Evolutionary conservation across 1,140 invertebrate genomes (phyloP), one percentile per base, ranked within the genome.

Genomic region (Euglossa dilemma): DNA sequence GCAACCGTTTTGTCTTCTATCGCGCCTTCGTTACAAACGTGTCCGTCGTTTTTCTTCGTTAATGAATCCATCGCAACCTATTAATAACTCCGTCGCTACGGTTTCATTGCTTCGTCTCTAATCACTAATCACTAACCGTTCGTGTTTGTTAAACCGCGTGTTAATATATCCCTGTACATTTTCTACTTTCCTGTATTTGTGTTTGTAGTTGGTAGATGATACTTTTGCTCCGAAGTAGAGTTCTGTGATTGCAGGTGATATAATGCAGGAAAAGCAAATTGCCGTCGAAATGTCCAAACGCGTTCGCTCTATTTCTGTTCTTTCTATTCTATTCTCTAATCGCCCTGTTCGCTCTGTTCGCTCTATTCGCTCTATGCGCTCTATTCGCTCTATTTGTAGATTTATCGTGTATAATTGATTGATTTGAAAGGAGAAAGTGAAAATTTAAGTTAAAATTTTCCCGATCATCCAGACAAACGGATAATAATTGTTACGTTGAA

Each of bases 51-150:
- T 73, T 6, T 54, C 28, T 43, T 50, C 57, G 45, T 80, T 64
- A 23, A 28, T 36, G 50, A 54, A 36, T 20, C 36, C n/a, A 14
- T 23, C 50, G 50, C 25, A 71, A 71, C 28, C 1, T 71, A 54
- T 54, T 71, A 71, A 71, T 52, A 14, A 23, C 2, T 45, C 8
- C 23, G 43, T 69, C 18, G 6, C 50, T 45, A 36, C 43, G 66
- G 20, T 52, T 50, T 71, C 23, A 59, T 43, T 2, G 43, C 67
- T 81, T 74, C 50, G 23, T 50, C 23, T 45, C 25, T 74, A 20
- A 63, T 36, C 28, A 36, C 57, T 61, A 61, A 16, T n/a, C 8
- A 54, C 20, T 81, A 81, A 81, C n/a, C 20, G 6, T 47, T 47
- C 77, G 6, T 52, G 61, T 43, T 52, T 43, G 25, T 76, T 52